Evolutionary conservation across 1,140 invertebrate species (phyloP), one percentile per base, ranked within the genome.

Genomic region (Drosophila sp.): DNA sequence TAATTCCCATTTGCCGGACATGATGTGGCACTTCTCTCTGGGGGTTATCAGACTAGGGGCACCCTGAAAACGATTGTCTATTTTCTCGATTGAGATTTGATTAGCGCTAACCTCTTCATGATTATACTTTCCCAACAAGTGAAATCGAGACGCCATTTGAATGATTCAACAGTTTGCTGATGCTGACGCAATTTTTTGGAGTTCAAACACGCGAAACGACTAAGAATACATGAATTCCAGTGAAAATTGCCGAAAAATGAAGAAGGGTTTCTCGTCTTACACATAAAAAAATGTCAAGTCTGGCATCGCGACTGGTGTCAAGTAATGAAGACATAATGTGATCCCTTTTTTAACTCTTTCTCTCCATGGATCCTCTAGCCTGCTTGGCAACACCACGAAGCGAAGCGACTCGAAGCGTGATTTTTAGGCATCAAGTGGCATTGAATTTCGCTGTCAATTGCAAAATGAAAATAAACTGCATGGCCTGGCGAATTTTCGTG

Each of bases 391-490:
- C 56, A n/a, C 32, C 56, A n/a, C 32, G 17, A 23, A n/a, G n/a
- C n/a, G n/a, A n/a, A n/a, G n/a, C n/a, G 25, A 44, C n/a, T 57
- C 33, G 11, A 32, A 32, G 4, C 33, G 58, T 17, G 17, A 17
- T 40, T 50, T 50, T 79, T 72, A 76, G 71, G 73, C 60, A 70
- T 56, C 33, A 70, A 58, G 33, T 67, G 70, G 81, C 57, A 83
- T 91, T 90, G 69, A 86, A 91, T 91, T 91, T 73, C 90, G 76
- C 81, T 86, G 62, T 35, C 67, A 56, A 63, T 72, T n/a, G 72
- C 79, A 80, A 60, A 89, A 70, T 61, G 23, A 69, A 86, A 87
- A 79, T 70, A 83, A 87, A 81, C 63, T 75, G 83, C 79, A 55
- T 65, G 56, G 66, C 54, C 29, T 30, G 41, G 64, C 57, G 71